phyloP scores from a whole-genome alignment of 92 coral and sea anemone species.

The Porites evermanni region DNA sequence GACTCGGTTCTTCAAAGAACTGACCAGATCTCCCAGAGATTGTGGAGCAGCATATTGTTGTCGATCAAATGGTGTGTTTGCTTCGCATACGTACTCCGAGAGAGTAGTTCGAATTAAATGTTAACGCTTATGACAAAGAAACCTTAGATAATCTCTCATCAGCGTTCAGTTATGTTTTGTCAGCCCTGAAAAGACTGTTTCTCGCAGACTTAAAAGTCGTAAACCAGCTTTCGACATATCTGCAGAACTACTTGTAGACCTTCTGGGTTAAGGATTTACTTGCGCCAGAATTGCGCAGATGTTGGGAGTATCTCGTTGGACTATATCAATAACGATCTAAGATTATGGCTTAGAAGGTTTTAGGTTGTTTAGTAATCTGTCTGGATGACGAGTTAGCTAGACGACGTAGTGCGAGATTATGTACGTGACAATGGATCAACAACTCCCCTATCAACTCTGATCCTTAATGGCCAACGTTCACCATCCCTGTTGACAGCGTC shows the following conservation, averaged over 20 bases:
- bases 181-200: constrained; percentile 8
- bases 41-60: not conserved
- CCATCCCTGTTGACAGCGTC: too few species aligned
- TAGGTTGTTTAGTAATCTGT: too few species aligned
- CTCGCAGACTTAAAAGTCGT: constrained; percentile 28
- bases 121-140: not conserved
- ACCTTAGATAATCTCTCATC: constrained; percentile 21
- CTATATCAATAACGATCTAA: too few species aligned
- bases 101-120: not conserved
- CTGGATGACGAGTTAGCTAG: too few species aligned
- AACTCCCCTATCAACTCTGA: too few species aligned
- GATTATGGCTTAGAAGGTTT: too few species aligned
- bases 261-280: constrained; percentile 39
- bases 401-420: too few species aligned
- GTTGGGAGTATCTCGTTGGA: constrained; percentile 4
- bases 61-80: too few species aligned
- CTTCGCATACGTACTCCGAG: not conserved
- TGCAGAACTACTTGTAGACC: constrained; percentile 15
- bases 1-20: too few species aligned
- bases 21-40: too few species aligned
- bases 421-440: too few species aligned
- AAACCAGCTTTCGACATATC: constrained; percentile 9
- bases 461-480: too few species aligned
- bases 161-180: constrained; percentile 29
- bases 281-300: constrained; percentile 26